Percentiles rank a stretch among this genome's conserved stretches.
phyloP scores from a whole-genome alignment of 1,140 invertebrate species.

The Diprion similis region DNA sequence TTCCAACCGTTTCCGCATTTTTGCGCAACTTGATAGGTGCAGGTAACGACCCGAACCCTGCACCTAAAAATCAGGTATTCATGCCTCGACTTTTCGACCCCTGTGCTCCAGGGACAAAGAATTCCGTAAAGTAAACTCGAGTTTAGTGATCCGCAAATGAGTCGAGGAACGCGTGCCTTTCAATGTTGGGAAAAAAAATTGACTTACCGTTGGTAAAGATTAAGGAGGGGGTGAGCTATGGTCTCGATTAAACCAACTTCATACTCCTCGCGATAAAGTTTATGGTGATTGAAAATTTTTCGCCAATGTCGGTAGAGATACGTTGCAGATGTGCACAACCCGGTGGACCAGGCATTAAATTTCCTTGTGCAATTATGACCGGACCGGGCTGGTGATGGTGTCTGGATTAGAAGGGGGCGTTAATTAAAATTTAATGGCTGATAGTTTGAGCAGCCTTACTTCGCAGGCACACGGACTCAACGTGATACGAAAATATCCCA shows the following conservation, averaged over 20 bases:
- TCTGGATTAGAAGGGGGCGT: conserved; percentile 38
- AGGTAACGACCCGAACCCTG: no score
- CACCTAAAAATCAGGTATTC: background rate
- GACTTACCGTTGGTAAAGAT: conserved; percentile 5
- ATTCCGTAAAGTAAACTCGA: no score
- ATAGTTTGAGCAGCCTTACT: conserved; percentile 34
- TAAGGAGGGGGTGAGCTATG: conserved; percentile 21
- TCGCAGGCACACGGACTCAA: no score
- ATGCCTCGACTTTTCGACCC: background rate
- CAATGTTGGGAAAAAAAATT: background rate
- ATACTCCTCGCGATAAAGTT: conserved; percentile 22
- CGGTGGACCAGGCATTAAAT: conserved; percentile 35
- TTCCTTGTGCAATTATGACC: conserved; percentile 37
- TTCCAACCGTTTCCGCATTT: conserved; percentile 40
- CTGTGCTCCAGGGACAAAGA: background rate
- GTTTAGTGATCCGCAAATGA: no score
- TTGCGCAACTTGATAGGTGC: conserved; percentile 31
- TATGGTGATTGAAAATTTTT: conserved; percentile 49
- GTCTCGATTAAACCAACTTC: conserved; percentile 22
- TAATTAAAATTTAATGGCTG: conserved; percentile 49
- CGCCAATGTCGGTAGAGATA: background rate
- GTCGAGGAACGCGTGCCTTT: no score
- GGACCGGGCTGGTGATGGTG: conserved; percentile 10
- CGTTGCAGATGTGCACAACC: conserved; percentile 4
- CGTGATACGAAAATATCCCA: no score